Base-by-base conservation (phyloP, 2,888 invertebrate genomes). In the Metalampra italica region DNA sequence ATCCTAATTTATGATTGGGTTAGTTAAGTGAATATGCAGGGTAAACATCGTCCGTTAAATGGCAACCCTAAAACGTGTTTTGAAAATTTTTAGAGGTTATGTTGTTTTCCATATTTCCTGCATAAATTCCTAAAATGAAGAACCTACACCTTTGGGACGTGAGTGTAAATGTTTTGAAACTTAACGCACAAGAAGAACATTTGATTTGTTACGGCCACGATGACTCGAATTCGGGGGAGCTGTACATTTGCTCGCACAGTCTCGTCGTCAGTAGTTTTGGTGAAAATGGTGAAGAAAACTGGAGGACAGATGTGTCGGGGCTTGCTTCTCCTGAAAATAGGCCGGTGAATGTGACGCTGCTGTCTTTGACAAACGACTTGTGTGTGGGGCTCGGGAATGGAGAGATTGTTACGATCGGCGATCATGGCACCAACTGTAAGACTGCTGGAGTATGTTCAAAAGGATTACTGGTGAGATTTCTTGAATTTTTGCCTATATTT, bases 351-450 rank as follows among this genome's bases (percentile, higher is more conserved):
- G 59, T 87, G 13, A 75, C 82, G 3, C 84, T 73, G 55, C 64
- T 90, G 29, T 66, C 82, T 1, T 66, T 89, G 9, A 66, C 78
- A 5, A 76, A 82, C 56, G 65, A 71, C 22, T 49, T 90, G 32
- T 82, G 79, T 50, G 64, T 89, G 15, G 85, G 83, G 1, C 60
- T 88, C 43, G 65, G 65, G 37, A 85, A 81, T 73, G 90, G 90
- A 7, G 85, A 89, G 56, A 55, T 90, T 38, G 65, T 78, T 50
- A 78, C 81, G 3, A 62, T 89, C 11, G 64, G 65, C 45, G 70
- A 79, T 45, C 62, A 59, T 46, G 85, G 80, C 12, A 59, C 54
- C 52, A 62, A 51, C 48, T 75, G 72, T 54, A 77, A 79, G 34
- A 47, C 78, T 47, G 78, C 71, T 40, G 89, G 88, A 46, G 66